Evolutionary conservation across 2,888 invertebrate species (phyloP), one percentile per base, ranked within the genome.

Genomic region (Augochlorella aurata): DNA sequence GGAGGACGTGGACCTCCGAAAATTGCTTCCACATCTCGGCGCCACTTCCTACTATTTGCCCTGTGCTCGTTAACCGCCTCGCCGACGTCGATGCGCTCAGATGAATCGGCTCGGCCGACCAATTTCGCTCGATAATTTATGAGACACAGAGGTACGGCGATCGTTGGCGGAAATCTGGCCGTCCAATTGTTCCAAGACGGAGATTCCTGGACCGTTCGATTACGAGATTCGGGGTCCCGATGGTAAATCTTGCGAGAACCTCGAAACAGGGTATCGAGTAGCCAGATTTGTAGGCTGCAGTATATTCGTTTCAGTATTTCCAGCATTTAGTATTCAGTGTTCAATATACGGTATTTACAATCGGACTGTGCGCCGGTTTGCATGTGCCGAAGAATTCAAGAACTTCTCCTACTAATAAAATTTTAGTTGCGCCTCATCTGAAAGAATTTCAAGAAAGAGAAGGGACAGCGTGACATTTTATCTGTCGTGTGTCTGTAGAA

Each of bases 1-100:
- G 47, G 29, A 61, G 61, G 29, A 24, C 61, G 24, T 29, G 24
- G 61, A 16, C 61, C 16, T 16, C 29, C 29, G 29, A 61, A 71
- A 67, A 79, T 78, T 78, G 45, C 71, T 44, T 58, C 18, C 49
- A 67, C 18, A 78, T 68, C 65, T 61, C 67, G 67, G 38, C 29
- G 65, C 8, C 52, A 45, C 69, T 54, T 50, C 70, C 65, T 61
- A 18, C 66, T 58, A 58, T 71, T 29, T 50, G 21, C 50, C 79
- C 16, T 67, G 24, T 4, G 12, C 12, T 52, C 16, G 47, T 49
- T 24, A 44, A 16, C 44, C 45, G 44, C 61, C 29, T 68, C 21
- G 29, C 16, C 49, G 49, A 68, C 14, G 29, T 50, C 2, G 16
- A n/a, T 12, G 4, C 63, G 38, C 38, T 38, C 63, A 49, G 45